Evolutionary conservation across 2,113 vertebrate species (phyloP).

Genomic region (Heloderma charlesbogerti): DNA sequence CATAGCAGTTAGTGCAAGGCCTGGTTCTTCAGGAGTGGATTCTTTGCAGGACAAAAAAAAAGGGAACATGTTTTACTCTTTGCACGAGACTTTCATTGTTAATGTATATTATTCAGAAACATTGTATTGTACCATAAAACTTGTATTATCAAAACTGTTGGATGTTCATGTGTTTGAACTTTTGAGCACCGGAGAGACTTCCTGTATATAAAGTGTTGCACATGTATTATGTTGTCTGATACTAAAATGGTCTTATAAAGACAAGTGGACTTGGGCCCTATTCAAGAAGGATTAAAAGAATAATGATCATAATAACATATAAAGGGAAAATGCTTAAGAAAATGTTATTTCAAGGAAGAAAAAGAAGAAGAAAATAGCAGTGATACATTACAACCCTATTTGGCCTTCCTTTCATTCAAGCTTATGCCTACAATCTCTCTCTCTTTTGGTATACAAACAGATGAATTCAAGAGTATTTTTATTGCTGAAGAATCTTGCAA

Average conservation of each 20-base stretch:
- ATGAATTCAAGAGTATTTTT: slow-evolving; percentile 82
- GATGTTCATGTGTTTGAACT: slow-evolving; percentile 88
- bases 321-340: slow-evolving; percentile 69
- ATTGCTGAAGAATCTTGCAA: slow-evolving; percentile 80
- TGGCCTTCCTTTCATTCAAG: slow-evolving; percentile 77
- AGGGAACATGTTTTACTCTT: slow-evolving; percentile 90
- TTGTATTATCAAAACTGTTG: slow-evolving; percentile 86
- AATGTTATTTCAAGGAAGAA: slow-evolving; percentile 73
- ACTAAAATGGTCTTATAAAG: slow-evolving; percentile 94
- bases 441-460: slow-evolving; percentile 81
- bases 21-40: slow-evolving; percentile 71
- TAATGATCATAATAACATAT: slow-evolving; percentile 70
- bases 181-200: slow-evolving; percentile 89
- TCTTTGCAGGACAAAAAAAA: slow-evolving; percentile 78
- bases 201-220: slow-evolving; percentile 98
- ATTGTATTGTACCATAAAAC: slow-evolving; percentile 90
- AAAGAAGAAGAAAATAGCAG: slow-evolving; percentile 53
- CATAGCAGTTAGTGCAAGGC: slow-evolving; percentile 96
- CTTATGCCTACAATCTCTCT: slow-evolving; percentile 78
- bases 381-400: slow-evolving; percentile 71
- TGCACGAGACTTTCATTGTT: slow-evolving; percentile 92
- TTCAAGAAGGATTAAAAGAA: slow-evolving; percentile 79
- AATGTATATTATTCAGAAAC: slow-evolving; percentile 89
- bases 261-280: slow-evolving; percentile 87
- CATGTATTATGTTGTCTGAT: slow-evolving; percentile 94